phyloP scores from a whole-genome alignment of 2,888 invertebrate genomes.

The Tetragonisca angustula region DNA sequence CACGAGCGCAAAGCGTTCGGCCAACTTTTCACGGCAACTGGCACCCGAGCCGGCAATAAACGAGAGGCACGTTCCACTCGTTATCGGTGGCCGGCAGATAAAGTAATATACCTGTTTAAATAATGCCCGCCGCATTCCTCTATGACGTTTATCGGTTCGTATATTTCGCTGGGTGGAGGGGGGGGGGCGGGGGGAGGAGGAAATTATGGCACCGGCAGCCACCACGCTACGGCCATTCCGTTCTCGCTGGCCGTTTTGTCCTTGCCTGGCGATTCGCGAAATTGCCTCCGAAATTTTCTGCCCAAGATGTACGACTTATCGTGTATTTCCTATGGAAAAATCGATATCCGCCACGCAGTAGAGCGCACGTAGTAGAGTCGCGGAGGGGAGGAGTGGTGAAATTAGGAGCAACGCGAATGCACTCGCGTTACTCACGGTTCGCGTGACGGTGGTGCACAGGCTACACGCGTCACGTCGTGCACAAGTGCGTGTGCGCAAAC shows the following conservation, averaged over 20 bases:
- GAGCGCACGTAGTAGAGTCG: not conserved
- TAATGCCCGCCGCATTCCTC: conserved; percentile 39
- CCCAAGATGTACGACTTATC: no score
- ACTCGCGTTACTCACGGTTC: conserved; percentile 60
- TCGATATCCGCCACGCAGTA: not conserved
- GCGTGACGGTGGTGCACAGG: conserved; percentile 38
- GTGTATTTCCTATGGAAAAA: no score
- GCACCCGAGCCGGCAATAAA: conserved; percentile 26
- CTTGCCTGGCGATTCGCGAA: no score
- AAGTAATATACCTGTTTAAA: conserved; percentile 58
- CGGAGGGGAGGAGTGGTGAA: not conserved
- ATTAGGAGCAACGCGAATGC: conserved; percentile 40
- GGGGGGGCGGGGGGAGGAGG: not conserved
- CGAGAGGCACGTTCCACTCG: conserved; percentile 44
- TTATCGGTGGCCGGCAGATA: conserved; percentile 47
- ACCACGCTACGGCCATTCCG: not conserved
- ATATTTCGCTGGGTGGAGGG: not conserved
- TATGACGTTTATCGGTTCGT: conserved; percentile 40
- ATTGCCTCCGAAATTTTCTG: not conserved
- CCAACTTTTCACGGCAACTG: conserved; percentile 29
- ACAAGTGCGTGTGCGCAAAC: conserved; percentile 65
- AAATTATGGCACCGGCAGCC: conserved; percentile 22
- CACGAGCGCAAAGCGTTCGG: conserved; percentile 28
- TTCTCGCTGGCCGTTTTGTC: conserved; percentile 4
- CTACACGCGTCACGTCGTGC: conserved; percentile 48